Base-by-base conservation (phyloP, 2,888 invertebrate species). In the Pyrochroa serraticornis region DNA sequence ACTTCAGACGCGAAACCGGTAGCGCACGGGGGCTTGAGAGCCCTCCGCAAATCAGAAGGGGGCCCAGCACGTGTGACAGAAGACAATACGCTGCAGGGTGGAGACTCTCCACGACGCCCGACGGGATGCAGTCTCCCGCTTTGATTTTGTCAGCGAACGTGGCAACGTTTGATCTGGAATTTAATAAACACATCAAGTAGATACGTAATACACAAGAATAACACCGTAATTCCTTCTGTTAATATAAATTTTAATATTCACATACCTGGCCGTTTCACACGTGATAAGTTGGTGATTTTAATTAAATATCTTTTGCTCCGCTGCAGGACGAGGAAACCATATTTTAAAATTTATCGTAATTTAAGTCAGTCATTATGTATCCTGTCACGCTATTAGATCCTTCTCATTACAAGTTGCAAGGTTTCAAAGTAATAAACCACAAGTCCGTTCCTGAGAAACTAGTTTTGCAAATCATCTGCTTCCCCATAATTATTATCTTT, bases 21-120 rank as follows among this genome's bases (percentile, higher is more conserved):
- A 48, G 54, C 54, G 54, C 47, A 55, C 54, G 54, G 54, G 48
- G 35, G 54, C 54, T 48, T 36, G 38, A 55, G 54, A 6, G 35
- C 54, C 42, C 54, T 55, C 48, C 37, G 44, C 37, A 48, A 12
- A 48, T 35, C 48, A 14, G 43, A 55, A 55, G 66, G 66, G 70
- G 65, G 61, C 64, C 47, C 64, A 67, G 67, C 71, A 68, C 69
- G 71, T 71, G 69, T 69, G 71, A 66, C 62, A 66, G 48, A 63
- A 66, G 66, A 70, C 69, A 71, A 71, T 67, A 63, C 62, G 48
- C 63, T 53, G 49, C 65, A 56, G 65, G 65, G 61, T 63, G 58
- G 61, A 62, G 57, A 43, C 65, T 60, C 63, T 56, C 57, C 65
- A 65, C 58, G 69, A 42, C 64, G 61, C 58, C 62, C 56, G 64